phyloP scores from a whole-genome alignment of 1,140 invertebrate genomes.

The Drosophila paulistorum region DNA sequence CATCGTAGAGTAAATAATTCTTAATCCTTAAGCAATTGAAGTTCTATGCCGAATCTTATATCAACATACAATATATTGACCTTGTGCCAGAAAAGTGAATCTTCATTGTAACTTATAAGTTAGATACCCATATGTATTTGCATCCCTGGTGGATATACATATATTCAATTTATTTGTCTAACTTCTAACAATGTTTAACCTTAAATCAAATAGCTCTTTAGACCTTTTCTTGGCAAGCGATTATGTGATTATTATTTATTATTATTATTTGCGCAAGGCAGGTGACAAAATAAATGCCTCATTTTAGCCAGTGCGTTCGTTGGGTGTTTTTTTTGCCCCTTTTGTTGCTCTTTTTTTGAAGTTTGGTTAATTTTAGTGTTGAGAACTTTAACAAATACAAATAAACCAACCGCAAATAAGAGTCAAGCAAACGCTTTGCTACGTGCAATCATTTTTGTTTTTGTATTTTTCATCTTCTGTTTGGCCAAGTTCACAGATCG shows the following conservation, averaged over 20 bases:
- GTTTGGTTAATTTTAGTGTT: slow-evolving; percentile 59
- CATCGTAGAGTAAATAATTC: too few species aligned
- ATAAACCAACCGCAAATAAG: slow-evolving; percentile 24
- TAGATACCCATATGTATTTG: too few species aligned
- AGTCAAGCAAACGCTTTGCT: slow-evolving; percentile 21
- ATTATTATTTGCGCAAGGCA: slow-evolving; percentile 65
- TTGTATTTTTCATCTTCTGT: slow-evolving; percentile 48
- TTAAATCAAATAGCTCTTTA: slow-evolving; percentile 53
- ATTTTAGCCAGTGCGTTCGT: slow-evolving; percentile 50
- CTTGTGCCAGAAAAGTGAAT: neutral
- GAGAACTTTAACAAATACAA: slow-evolving; percentile 70
- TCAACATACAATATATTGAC: too few species aligned
- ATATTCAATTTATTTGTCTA: slow-evolving; percentile 19
- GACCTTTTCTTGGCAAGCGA: slow-evolving; percentile 46
- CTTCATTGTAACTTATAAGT: too few species aligned
- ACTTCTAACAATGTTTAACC: slow-evolving; percentile 34
- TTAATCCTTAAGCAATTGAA: too few species aligned
- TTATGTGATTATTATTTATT: slow-evolving; percentile 55
- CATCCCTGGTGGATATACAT: slow-evolving; percentile 32
- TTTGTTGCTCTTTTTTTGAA: neutral
- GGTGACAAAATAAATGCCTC: slow-evolving; percentile 78
- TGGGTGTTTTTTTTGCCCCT: slow-evolving; percentile 23
- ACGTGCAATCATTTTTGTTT: slow-evolving; percentile 42
- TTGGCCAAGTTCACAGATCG: slow-evolving; percentile 61
- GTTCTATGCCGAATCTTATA: too few species aligned